Evolutionary conservation across 1,140 invertebrate genomes (phyloP), one percentile per base, ranked within the genome.

Genomic region (Trichomalopsis sarcophagae): DNA sequence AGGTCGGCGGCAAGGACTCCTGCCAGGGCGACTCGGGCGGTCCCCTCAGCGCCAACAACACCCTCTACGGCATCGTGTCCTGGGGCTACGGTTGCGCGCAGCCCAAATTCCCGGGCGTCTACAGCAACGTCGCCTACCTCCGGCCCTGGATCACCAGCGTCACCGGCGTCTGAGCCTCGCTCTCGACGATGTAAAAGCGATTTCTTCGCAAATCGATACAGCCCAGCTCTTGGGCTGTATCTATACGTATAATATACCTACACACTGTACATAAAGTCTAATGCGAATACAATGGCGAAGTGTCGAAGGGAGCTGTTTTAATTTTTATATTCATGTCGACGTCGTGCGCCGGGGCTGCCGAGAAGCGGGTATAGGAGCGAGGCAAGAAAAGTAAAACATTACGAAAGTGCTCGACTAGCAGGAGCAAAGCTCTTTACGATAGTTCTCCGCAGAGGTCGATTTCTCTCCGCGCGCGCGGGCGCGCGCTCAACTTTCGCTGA

Each of bases 91-190:
- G 90, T 10, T 95, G 95, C 86, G 94, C 92, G 1, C 80, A 90
- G 47, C 91, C 93, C 2, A 89, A 88, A 10, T 92, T 91, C 88
- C 95, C 95, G 2, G 94, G 94, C 3, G 94, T 95, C 50, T 95
- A 95, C 89, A 93, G 93, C 0, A 91, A 93, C 47, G 92, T 95
- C 0, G 88, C 89, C 0, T 78, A 84, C 17, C 84, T 92, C 21
- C 87, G 89, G 4, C 40, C 86, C 44, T 93, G 92, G 92, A 93
- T 94, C 40, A 76, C 75, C 55, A 81, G 86, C 30, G 81, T 88
- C 73, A 88, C 86, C 9, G 87, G 82, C 2, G 82, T 89, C 3
- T 90, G 84, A 88, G 30, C 17, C 5, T 27, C 21, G 1, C 55
- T 62, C 4, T 62, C 40, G 6, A 5, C 40, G 40, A 44, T 44